A percentile compares a stretch with the other conserved stretches of the same genome.
Conservation (phyloP, 2,888 invertebrate genomes). For the Dolomedes plantarius region DNA sequence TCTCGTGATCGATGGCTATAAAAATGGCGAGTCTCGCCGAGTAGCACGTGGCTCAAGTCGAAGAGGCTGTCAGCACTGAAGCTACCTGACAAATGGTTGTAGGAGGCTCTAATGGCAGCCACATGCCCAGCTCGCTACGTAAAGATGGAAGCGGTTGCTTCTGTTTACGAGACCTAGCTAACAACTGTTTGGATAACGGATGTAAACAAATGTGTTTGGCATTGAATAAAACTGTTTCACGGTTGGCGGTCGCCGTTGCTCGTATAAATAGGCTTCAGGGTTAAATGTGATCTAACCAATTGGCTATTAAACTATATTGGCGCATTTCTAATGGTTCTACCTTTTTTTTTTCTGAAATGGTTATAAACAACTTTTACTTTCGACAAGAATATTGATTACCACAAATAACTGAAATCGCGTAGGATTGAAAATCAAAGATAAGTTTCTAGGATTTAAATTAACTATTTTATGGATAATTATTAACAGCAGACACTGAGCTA, state of each 20-base stretch:
- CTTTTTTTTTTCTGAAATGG: no score
- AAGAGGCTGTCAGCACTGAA: conserved; percentile 36
- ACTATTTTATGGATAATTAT: no score
- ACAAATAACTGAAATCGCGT: no score
- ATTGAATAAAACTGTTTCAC: conserved; percentile 23
- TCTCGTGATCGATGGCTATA: conserved; percentile 57
- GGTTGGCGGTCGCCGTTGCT: conserved; percentile 1
- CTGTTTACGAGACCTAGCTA: conserved; percentile 50
- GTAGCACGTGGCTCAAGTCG: conserved; percentile 47
- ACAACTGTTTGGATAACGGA: conserved; percentile 48
- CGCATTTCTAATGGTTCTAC: no score
- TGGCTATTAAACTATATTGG: no score
- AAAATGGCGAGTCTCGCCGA: conserved; percentile 25
- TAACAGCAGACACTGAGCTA: no score
- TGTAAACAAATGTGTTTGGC: conserved; percentile 54
- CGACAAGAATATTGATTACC: no score
- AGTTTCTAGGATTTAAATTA: no score
- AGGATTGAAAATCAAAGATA: no score
- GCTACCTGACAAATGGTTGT: conserved; percentile 67
- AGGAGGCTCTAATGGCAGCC: conserved; percentile 51
- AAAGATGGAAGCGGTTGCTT: background rate
- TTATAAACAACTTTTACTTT: no score
- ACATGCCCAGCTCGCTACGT: conserved; percentile 33
- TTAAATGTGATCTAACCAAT: no score
- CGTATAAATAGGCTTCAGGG: no score